phyloP scores from a whole-genome alignment of 2,113 vertebrate species.

The Nothocercus nigrocapillus region DNA sequence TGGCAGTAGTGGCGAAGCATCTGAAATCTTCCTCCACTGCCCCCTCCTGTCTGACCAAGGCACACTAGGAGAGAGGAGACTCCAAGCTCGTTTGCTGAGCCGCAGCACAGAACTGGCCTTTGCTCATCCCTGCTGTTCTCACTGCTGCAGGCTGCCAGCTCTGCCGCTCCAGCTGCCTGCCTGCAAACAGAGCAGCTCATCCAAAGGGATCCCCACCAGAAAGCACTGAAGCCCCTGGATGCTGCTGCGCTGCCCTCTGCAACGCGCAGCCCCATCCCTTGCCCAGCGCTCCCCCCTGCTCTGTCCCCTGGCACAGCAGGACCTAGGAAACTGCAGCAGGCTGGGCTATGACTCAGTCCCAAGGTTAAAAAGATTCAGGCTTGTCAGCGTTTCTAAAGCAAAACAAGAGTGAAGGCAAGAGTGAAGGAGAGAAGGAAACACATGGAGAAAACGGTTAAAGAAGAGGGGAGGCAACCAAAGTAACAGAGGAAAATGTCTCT shows the following conservation, averaged over 20 bases:
- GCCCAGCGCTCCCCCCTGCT: background rate
- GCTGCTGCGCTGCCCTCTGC: too few relatives aligned
- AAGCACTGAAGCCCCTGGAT: background rate
- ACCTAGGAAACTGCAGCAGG: fast-evolving
- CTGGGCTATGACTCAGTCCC: background rate
- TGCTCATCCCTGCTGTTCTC: background rate
- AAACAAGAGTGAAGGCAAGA: background rate
- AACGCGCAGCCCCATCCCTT: background rate
- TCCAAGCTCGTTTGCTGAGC: background rate
- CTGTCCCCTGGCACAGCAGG: too few relatives aligned
- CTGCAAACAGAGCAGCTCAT: background rate
- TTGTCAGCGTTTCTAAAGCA: background rate
- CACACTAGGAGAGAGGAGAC: background rate
- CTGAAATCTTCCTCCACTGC: background rate
- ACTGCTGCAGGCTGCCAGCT: background rate
- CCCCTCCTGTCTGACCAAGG: background rate
- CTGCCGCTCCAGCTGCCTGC: background rate
- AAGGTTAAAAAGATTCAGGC: background rate
- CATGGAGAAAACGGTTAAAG: background rate
- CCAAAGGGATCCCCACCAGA: background rate
- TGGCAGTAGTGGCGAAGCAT: too few relatives aligned
- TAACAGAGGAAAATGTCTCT: background rate
- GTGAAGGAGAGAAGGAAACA: background rate
- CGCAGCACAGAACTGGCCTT: background rate
- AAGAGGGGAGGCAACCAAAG: background rate